Percentiles rank a stretch among this genome's conserved stretches.
Evolutionary conservation across 2,888 invertebrate genomes (phyloP).

Genomic region (Noctua janthe): DNA sequence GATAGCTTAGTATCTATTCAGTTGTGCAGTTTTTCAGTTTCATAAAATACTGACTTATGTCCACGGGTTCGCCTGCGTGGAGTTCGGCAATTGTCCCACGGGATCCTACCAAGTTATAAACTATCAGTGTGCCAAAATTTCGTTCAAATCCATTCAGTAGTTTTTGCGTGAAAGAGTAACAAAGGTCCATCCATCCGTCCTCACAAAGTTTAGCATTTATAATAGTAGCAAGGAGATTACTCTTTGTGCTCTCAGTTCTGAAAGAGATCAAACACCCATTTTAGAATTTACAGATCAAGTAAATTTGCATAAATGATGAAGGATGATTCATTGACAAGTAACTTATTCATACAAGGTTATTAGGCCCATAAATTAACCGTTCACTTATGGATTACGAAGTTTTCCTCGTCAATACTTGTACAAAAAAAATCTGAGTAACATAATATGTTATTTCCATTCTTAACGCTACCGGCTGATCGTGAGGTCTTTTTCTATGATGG

Average conservation of each 20-base stretch:
- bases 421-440: neutral
- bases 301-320: neutral
- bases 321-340: neutral
- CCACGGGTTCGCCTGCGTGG: too few relatives aligned
- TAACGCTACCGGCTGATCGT: neutral
- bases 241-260: neutral
- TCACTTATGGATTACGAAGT: neutral
- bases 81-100: too few relatives aligned
- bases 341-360: neutral
- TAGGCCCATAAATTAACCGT: neutral
- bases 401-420: neutral
- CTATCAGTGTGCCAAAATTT: neutral
- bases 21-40: neutral
- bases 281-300: neutral
- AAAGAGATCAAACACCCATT: neutral
- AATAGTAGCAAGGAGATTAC: neutral
- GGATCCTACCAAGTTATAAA: neutral
- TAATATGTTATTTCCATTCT: neutral
- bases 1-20: neutral
- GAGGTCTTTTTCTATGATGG: neutral
- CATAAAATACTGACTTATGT: neutral
- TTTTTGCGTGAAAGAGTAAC: neutral
- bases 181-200: neutral
- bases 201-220: neutral
- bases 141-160: neutral